Evolutionary conservation across 2,888 invertebrate species (phyloP).

Genomic region (Cremastinae sp.): DNA sequence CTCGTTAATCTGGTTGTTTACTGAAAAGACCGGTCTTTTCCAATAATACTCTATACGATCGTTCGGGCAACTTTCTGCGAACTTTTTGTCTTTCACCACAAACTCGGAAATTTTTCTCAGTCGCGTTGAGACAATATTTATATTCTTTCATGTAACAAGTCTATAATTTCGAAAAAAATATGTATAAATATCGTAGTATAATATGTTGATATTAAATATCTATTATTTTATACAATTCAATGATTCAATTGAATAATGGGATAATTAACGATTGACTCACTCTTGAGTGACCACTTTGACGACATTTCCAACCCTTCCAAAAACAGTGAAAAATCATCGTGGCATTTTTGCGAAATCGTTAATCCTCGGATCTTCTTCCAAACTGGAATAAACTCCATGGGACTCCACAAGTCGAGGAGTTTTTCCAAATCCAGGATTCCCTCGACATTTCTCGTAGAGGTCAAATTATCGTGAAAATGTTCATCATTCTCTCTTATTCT

Average conservation of each 20-base stretch:
- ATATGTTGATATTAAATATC: no score
- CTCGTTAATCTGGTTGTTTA: constrained; percentile 25
- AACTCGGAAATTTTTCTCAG: not conserved
- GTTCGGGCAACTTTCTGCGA: constrained; percentile 27
- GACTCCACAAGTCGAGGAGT: constrained; percentile 69
- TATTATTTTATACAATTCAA: no score
- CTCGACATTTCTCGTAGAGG: not conserved
- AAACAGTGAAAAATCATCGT: constrained; percentile 80
- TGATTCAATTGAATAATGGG: not conserved
- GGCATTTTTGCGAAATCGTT: constrained; percentile 80
- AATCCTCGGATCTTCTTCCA: constrained; percentile 79
- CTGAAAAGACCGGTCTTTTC: constrained; percentile 33
- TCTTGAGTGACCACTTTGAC: constrained; percentile 82
- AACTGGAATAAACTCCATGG: constrained; percentile 57
- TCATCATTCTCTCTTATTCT: not conserved
- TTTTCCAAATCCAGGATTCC: constrained; percentile 52
- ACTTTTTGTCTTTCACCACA: not conserved
- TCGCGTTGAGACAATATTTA: constrained; percentile 1
- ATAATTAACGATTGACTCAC: constrained; percentile 78
- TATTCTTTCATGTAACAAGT: not conserved
- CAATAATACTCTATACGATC: not conserved
- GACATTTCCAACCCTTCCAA: constrained; percentile 81
- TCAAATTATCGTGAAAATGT: not conserved
- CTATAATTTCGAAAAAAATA: not conserved
- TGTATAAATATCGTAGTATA: constrained; percentile 12